Evolutionary conservation across 1,140 invertebrate genomes (phyloP).

Genomic region (Amyelois transitella): DNA sequence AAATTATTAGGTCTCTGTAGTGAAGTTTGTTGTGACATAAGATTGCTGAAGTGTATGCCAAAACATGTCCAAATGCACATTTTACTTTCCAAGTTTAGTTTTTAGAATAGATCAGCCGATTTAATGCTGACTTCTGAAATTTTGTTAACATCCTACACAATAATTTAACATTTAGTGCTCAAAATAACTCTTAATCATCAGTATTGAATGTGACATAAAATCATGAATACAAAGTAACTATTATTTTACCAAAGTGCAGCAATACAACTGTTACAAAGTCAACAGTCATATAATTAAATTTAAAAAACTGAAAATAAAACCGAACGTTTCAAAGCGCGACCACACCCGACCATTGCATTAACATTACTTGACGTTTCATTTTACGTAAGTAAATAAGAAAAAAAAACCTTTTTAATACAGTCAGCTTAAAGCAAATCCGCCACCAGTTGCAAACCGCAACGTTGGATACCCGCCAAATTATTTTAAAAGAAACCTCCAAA

Average conservation of each 20-base stretch:
- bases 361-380: background rate
- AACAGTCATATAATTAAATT: background rate
- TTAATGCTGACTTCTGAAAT: no score
- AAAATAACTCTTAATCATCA: no score
- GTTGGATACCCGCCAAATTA: conserved; percentile 54
- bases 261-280: background rate
- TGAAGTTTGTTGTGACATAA: background rate
- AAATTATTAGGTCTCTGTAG: background rate
- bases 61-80: no score
- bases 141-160: no score
- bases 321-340: conserved; percentile 1
- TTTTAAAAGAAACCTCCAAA: conserved; percentile 58
- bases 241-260: background rate
- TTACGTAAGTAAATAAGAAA: conserved; percentile 10
- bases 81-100: no score
- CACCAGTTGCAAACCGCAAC: conserved; percentile 54
- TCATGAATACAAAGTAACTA: no score
- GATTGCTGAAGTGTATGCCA: no score
- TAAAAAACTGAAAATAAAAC: conserved; percentile 20
- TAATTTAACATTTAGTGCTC: no score
- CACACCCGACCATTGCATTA: background rate
- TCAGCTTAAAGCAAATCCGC: conserved; percentile 39
- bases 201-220: no score
- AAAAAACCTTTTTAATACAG: conserved; percentile 28
- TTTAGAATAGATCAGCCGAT: no score